phyloP scores from a whole-genome alignment of 2,888 invertebrate species.

The Entomobrya proxima region DNA sequence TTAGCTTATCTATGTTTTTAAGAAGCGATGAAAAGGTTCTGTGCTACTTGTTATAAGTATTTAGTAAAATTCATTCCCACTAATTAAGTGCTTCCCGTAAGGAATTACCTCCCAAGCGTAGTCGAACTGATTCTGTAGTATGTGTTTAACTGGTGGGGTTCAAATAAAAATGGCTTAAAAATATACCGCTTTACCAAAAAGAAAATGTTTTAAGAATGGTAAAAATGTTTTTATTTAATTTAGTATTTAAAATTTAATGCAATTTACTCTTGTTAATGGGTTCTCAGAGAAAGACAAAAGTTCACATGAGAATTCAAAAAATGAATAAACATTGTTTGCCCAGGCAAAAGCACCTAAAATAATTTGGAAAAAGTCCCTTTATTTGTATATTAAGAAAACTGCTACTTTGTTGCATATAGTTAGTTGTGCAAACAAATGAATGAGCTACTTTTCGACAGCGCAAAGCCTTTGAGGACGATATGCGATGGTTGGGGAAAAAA shows the following conservation, averaged over 20 bases:
- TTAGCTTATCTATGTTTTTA: background rate
- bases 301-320: conserved; percentile 11
- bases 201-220: background rate
- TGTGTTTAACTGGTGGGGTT: background rate
- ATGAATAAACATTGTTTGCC: conserved; percentile 45
- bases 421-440: conserved; percentile 58
- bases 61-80: background rate
- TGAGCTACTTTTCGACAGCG: conserved; percentile 46
- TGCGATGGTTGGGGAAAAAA: conserved; percentile 5
- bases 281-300: conserved; percentile 21
- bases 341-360: conserved; percentile 34
- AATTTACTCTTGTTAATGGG: conserved; percentile 25
- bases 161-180: background rate
- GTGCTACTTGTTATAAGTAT: background rate
- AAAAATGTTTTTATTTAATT: background rate
- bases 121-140: background rate
- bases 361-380: conserved; percentile 30
- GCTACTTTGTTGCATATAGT: background rate
- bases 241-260: conserved; percentile 23
- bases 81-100: conserved; percentile 19
- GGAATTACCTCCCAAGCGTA: conserved; percentile 30
- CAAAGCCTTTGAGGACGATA: conserved; percentile 20
- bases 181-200: too few relatives aligned
- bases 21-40: background rate
- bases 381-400: background rate